Evolutionary conservation across 2,797 vertebrate genomes (phyloP).

Genomic region (Meda fulgida): DNA sequence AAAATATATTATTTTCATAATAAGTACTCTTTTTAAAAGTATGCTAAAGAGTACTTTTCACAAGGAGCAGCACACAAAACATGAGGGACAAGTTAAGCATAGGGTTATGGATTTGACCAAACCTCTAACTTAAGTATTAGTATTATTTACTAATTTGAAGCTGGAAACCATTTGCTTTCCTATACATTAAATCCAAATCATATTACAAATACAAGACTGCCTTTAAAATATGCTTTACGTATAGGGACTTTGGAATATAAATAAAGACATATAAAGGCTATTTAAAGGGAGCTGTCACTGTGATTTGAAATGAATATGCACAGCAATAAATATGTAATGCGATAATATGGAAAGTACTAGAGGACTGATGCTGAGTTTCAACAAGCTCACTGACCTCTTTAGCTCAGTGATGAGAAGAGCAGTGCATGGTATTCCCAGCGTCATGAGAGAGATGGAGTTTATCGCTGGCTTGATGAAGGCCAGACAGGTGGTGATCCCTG

Average conservation of each 20-base stretch:
- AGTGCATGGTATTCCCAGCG: slow-evolving; percentile 92
- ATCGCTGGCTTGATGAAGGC: slow-evolving; percentile 96
- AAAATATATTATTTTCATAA: not conserved
- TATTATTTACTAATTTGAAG: too few species aligned
- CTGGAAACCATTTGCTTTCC: not conserved
- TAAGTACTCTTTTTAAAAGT: not conserved
- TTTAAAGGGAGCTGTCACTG: not conserved
- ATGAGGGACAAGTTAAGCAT: not conserved
- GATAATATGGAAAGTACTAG: not conserved
- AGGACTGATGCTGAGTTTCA: not conserved
- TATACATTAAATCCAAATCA: not conserved
- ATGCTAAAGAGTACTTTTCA: too few species aligned
- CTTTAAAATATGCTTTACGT: not conserved
- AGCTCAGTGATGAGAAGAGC: slow-evolving; percentile 90
- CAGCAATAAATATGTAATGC: slow-evolving; percentile 40
- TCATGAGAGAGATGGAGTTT: slow-evolving; percentile 96
- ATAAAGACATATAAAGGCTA: not conserved
- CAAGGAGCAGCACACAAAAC: not conserved
- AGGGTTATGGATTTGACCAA: not conserved
- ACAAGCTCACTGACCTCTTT: slow-evolving; percentile 83
- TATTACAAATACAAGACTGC: not conserved
- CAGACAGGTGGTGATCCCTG: slow-evolving; percentile 90
- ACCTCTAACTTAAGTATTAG: too few species aligned
- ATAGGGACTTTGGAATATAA: not conserved
- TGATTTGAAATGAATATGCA: slow-evolving; percentile 4